Evolutionary conservation across 2,797 vertebrate genomes (phyloP), one percentile per base, ranked within the genome.

Genomic region (Telmatherina bonti): DNA sequence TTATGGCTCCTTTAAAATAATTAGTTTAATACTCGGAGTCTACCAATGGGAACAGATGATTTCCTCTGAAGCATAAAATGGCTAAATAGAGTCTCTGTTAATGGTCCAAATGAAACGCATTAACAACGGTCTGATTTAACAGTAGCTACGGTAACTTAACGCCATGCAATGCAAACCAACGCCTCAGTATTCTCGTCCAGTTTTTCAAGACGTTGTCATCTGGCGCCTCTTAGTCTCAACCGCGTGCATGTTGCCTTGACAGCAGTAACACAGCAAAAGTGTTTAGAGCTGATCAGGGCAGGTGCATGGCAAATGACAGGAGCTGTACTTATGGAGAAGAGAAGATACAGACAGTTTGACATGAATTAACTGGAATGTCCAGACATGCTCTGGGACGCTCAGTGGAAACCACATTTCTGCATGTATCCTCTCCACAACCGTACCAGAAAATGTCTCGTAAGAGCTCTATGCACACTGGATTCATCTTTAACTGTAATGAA

Each of bases 171-270:
- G 51, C 13, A 8, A 68, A 30, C 56, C 70, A 56, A 13, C 12
- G 45, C 6, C 30, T 62, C 24, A 36, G 66, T 69, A 65, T 31
- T 65, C 70, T 68, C 9, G 45, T 80, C 52, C 60, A 15, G 54
- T 70, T 67, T 82, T 89, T 76, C 68, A 82, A 89, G 68, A 76
- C 79, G 67, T 62, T 83, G 82, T 83, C 84, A 75, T 61, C 67
- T 74, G 87, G 87, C 77, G 63, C 69, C 83, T 2, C 24, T 1
- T 63, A 82, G 83, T 88, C 84, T 77, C 68, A 74, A 63, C 57
- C 43, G 4, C 38, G 69, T 54, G 55, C 70, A 61, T 35, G 87
- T 89, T 88, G 83, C 75, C 81, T 67, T 89, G 90, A 82, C 89
- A 90, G 79, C 84, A 43, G 76, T 62, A 85, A 63, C 72, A 75